Evolutionary conservation across 2,113 vertebrate species (phyloP).

Genomic region (Coregonus clupeaformis): DNA sequence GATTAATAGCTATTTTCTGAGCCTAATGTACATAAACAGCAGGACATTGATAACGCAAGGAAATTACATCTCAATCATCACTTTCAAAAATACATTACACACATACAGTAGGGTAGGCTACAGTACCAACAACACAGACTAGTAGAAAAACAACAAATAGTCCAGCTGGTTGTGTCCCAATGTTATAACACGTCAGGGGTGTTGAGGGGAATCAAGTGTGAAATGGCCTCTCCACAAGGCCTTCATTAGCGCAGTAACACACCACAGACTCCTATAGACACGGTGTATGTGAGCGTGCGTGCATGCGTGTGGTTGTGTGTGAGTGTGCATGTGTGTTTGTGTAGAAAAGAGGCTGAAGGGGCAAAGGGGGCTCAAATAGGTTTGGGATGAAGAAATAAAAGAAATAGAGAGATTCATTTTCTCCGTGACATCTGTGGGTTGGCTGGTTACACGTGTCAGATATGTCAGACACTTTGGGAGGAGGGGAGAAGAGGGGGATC

Average conservation of each 20-base stretch:
- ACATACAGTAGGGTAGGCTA: not conserved
- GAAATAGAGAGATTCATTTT: conserved; percentile 70
- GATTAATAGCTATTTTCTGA: not conserved
- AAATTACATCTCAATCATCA: not conserved
- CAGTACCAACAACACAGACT: conserved; percentile 20
- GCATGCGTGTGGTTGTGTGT: too few species aligned
- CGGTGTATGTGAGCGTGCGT: too few species aligned
- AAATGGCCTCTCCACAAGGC: conserved; percentile 69
- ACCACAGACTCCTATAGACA: conserved; percentile 19
- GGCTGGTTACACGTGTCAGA: conserved; percentile 65
- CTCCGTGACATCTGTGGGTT: conserved; percentile 60
- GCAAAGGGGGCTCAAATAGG: conserved; percentile 37
- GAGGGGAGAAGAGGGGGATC: conserved; percentile 12
- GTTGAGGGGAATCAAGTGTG: conserved; percentile 65
- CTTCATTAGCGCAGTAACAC: conserved; percentile 67
- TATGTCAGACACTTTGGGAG: conserved; percentile 58
- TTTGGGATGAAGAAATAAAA: conserved; percentile 16
- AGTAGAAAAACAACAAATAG: conserved; percentile 28
- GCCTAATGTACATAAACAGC: not conserved
- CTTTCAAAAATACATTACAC: conserved; percentile 2
- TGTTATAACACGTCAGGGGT: conserved; percentile 52
- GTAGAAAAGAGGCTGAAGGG: conserved; percentile 21
- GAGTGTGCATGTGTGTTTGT: not conserved
- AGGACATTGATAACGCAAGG: not conserved
- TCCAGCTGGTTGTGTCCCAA: not conserved